phyloP scores from a whole-genome alignment of 2,113 vertebrate genomes.

The Callospermophilus lateralis region DNA sequence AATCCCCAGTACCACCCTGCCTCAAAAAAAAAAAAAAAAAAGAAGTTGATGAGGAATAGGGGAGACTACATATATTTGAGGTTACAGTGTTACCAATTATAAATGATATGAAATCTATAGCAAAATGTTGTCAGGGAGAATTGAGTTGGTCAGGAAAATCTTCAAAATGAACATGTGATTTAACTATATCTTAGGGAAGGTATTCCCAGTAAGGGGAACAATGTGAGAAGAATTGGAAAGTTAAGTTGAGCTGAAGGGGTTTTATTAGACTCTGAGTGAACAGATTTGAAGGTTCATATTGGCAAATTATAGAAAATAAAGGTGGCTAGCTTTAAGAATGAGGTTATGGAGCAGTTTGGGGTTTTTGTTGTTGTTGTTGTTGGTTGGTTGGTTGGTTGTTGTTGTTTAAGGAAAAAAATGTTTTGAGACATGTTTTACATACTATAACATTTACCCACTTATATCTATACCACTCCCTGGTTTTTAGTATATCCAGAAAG shows the following conservation, averaged over 20 bases:
- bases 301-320: background rate
- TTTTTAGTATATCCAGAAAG: conserved; percentile 4
- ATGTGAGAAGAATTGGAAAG: background rate
- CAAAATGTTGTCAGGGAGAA: conserved; percentile 1
- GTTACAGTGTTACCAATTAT: background rate
- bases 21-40: too few relatives aligned
- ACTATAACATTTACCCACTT: background rate
- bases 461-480: background rate
- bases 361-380: background rate
- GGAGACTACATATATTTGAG: conserved; percentile 3
- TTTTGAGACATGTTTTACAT: background rate
- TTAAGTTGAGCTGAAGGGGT: background rate
- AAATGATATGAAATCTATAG: background rate
- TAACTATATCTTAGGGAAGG: background rate
- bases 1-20: too few relatives aligned
- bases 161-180: conserved; percentile 21
- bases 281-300: background rate
- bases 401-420: background rate
- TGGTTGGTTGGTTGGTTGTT: too few relatives aligned
- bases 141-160: conserved; percentile 20
- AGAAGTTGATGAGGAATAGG: background rate
- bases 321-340: background rate
- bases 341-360: background rate
- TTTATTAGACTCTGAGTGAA: background rate
- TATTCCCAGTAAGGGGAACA: background rate